These are phyloP conservation scores for Sebastes steindachneri DNA, from an alignment of 2,797 vertebrate genomes.

Conservation along the genomic window DNA sequence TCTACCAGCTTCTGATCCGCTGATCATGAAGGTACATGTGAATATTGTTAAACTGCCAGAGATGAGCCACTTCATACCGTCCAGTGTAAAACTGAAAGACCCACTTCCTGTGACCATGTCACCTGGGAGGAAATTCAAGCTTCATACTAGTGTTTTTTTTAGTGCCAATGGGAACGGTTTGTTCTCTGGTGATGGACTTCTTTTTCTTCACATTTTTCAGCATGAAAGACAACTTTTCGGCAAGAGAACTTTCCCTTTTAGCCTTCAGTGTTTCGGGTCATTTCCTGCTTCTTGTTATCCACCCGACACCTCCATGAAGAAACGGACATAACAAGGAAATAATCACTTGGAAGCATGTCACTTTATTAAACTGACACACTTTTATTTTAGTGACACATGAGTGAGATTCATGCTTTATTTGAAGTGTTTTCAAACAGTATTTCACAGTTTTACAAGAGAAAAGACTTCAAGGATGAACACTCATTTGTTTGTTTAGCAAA, in stretches of 20 bases:
- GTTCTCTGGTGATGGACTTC: background rate
- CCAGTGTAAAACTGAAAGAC: background rate
- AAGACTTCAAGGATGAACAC: background rate
- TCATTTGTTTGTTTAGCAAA: background rate
- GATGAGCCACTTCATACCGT: conserved; percentile 26
- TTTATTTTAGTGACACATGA: background rate
- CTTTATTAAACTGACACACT: background rate
- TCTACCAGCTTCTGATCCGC: background rate
- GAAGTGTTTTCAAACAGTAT: background rate
- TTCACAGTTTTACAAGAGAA: background rate
- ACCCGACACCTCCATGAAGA: background rate
- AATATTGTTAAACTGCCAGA: conserved; percentile 4
- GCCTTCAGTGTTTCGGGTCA: background rate
- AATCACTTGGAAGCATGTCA: background rate
- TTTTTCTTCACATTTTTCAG: background rate
- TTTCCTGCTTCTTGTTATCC: background rate
- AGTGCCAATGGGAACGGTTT: background rate
- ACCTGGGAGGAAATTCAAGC: background rate
- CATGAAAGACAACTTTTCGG: background rate
- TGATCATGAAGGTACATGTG: conserved; percentile 14
- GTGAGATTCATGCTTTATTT: background rate
- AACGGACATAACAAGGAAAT: background rate
- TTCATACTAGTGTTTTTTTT: background rate
- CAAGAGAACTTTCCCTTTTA: background rate
- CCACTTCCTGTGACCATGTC: background rate